Percentiles rank a stretch among this genome's conserved stretches.
Conservation (phyloP, 2,113 vertebrate species). For the Eurystomus gularis region DNA sequence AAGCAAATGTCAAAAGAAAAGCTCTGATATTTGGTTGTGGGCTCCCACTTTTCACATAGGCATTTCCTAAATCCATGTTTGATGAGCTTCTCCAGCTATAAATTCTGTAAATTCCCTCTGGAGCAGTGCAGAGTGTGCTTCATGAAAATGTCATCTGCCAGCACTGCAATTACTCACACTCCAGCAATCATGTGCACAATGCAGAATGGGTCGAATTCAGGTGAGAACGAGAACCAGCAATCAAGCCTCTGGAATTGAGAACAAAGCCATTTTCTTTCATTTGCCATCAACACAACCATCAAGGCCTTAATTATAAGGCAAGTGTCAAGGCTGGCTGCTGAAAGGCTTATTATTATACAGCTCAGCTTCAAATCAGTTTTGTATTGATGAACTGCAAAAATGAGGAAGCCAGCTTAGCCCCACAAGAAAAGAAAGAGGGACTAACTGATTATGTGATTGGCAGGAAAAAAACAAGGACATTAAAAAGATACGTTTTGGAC, state of each 20-base stretch:
- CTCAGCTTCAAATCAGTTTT: conserved; percentile 81
- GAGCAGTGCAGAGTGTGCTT: conserved; percentile 72
- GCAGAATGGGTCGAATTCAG: conserved; percentile 82
- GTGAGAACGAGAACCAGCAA: conserved; percentile 85
- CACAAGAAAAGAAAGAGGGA: conserved; percentile 59
- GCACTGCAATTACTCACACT: conserved; percentile 82
- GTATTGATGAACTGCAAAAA: conserved; percentile 78
- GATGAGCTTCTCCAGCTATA: conserved; percentile 78
- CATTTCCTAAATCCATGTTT: conserved; percentile 79
- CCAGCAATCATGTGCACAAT: conserved; percentile 83
- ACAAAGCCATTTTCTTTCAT: conserved; percentile 87
- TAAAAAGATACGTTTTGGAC: conserved; percentile 35
- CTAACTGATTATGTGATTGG: conserved; percentile 47
- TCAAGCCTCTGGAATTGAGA: conserved; percentile 83
- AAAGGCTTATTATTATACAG: conserved; percentile 83
- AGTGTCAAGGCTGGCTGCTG: conserved; percentile 80
- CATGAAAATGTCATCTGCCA: conserved; percentile 84
- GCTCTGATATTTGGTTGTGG: conserved; percentile 68
- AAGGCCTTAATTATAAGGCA: conserved; percentile 86
- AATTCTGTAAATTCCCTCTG: conserved; percentile 76
- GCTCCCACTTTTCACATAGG: conserved; percentile 71
- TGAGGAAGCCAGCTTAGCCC: conserved; percentile 69
- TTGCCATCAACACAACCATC: conserved; percentile 83
- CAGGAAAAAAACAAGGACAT: conserved; percentile 33
- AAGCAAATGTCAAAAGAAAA: conserved; percentile 76